These are phyloP conservation scores for Charina bottae DNA, from an alignment of 2,113 vertebrate species.

Conservation along the genomic window DNA sequence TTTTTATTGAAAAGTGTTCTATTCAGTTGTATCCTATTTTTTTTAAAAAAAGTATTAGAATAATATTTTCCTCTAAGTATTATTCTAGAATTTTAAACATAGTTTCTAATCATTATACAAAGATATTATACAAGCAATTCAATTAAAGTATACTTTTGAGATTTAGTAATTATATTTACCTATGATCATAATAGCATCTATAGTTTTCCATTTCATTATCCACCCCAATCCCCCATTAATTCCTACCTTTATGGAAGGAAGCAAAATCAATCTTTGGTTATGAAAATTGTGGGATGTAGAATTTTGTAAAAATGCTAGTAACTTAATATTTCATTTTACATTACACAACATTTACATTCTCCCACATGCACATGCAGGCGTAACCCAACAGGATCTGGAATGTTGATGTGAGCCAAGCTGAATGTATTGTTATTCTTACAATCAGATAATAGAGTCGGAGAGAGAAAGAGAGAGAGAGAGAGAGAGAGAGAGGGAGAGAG, in stretches of 20 bases:
- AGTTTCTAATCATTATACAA: conserved; percentile 36
- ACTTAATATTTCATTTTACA: conserved; percentile 33
- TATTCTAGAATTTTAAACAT: conserved; percentile 13
- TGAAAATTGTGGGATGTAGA: conserved; percentile 39
- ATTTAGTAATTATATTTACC: conserved; percentile 63
- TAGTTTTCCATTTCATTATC: conserved; percentile 51
- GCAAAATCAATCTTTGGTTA: conserved; percentile 50
- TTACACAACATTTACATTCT: conserved; percentile 12
- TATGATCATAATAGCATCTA: conserved; percentile 54
- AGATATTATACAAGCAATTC: conserved; percentile 48
- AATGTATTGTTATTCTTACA: background rate
- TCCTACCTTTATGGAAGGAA: conserved; percentile 29
- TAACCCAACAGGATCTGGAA: background rate
- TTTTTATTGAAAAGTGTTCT: background rate
- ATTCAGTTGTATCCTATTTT: background rate
- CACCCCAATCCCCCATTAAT: conserved; percentile 50
- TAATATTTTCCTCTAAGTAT: background rate
- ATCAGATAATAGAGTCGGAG: background rate
- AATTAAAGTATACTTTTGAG: conserved; percentile 60
- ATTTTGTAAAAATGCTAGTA: conserved; percentile 33
- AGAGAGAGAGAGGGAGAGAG: no score
- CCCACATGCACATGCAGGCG: background rate
- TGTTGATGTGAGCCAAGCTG: background rate
- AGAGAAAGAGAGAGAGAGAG: no score
- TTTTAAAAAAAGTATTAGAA: conserved; percentile 23